A percentile compares a stretch with the other conserved stretches of the same genome.
Conservation (phyloP, 1,140 invertebrate genomes). For the Amphibalanus amphitrite region DNA sequence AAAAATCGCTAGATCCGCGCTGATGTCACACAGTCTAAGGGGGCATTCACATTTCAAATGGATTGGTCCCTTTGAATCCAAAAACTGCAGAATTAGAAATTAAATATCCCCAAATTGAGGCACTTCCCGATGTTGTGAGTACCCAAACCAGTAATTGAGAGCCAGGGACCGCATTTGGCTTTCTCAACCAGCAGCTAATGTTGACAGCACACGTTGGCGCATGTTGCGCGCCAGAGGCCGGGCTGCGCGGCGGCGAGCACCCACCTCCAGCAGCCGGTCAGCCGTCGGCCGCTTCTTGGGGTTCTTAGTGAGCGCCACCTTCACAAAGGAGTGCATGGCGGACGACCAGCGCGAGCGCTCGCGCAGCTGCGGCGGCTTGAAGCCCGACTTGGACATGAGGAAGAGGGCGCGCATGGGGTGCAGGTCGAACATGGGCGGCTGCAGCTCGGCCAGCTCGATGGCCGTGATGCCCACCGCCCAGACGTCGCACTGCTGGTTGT, state of each 20-base stretch:
- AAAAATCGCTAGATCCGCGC: no score
- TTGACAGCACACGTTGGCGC: no score
- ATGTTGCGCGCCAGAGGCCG: no score
- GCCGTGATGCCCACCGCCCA: slow-evolving; percentile 99
- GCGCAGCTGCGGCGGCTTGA: slow-evolving; percentile 91
- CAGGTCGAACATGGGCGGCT: slow-evolving; percentile 98
- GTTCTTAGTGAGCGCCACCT: slow-evolving; percentile 96
- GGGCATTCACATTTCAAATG: no score
- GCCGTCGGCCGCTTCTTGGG: slow-evolving; percentile 96
- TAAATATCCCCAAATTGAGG: no score
- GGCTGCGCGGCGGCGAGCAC: background rate
- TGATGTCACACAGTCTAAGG: no score
- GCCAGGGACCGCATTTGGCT: no score
- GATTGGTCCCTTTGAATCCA: no score
- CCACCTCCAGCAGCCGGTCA: slow-evolving; percentile 59
- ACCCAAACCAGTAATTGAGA: no score
- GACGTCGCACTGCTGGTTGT: slow-evolving; percentile 98
- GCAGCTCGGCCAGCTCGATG: slow-evolving; percentile 95
- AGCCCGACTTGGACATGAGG: slow-evolving; percentile 97
- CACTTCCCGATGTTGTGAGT: no score
- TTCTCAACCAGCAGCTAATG: no score
- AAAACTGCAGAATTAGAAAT: no score
- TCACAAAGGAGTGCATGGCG: slow-evolving; percentile 92
- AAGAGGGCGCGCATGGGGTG: slow-evolving; percentile 97
- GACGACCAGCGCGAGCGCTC: slow-evolving; percentile 90